A percentile compares a stretch with the other conserved stretches of the same genome.
Conservation (phyloP, 2,888 invertebrate species). For the Epirrhoe alternata region DNA sequence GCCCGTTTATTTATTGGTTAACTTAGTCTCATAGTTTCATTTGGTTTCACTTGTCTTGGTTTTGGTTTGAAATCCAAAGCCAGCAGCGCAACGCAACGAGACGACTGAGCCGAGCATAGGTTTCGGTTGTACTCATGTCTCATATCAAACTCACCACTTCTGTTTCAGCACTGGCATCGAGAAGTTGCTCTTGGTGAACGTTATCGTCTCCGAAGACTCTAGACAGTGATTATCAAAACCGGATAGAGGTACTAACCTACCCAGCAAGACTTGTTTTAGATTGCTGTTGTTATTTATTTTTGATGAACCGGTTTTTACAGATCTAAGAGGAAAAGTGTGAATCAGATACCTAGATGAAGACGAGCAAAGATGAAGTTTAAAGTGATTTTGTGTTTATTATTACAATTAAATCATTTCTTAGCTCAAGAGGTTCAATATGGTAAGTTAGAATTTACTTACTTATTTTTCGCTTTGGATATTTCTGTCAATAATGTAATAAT, state of each 20-base stretch:
- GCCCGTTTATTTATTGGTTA: too few relatives aligned
- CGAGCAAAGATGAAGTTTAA: slow-evolving; percentile 13
- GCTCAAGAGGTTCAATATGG: slow-evolving; percentile 8
- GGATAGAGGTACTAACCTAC: not conserved
- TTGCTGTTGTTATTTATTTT: slow-evolving; percentile 20
- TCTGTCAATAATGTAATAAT: not conserved
- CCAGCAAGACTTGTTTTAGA: slow-evolving; percentile 9
- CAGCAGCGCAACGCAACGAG: too few relatives aligned
- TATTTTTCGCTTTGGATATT: not conserved
- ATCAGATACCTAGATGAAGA: slow-evolving; percentile 2
- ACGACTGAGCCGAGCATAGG: too few relatives aligned
- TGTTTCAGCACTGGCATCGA: not conserved
- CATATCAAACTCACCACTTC: not conserved
- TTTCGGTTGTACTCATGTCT: too few relatives aligned
- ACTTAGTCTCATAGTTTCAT: too few relatives aligned
- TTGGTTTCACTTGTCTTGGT: too few relatives aligned
- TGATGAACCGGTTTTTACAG: slow-evolving; percentile 26
- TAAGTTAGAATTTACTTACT: slow-evolving; percentile 7
- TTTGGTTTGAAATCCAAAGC: too few relatives aligned
- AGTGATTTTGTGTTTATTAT: slow-evolving; percentile 19
- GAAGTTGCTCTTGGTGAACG: not conserved
- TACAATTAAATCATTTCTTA: slow-evolving; percentile 11
- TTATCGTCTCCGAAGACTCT: not conserved
- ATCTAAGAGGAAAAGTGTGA: slow-evolving; percentile 16
- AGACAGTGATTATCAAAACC: not conserved